Percentiles rank a stretch among this genome's conserved stretches.
Conservation (phyloP, 2,113 vertebrate species). For the Egretta garzetta region DNA sequence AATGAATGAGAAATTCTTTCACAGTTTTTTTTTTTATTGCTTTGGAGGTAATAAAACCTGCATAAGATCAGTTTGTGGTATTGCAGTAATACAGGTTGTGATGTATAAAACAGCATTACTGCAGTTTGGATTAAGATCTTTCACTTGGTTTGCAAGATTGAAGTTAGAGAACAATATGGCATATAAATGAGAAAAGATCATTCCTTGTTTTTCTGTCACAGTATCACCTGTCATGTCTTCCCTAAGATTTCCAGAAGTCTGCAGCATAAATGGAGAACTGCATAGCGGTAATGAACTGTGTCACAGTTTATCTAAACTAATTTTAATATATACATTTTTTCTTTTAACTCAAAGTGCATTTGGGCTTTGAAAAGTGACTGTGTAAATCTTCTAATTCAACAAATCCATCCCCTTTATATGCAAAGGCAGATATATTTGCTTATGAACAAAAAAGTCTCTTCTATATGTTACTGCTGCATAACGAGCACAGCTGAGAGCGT, state of each 20-base stretch:
- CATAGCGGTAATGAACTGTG: neutral
- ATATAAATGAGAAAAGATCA: neutral
- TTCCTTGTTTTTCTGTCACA: neutral
- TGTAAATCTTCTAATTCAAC: neutral
- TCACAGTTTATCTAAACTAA: neutral
- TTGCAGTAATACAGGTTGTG: neutral
- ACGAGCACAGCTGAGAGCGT: neutral
- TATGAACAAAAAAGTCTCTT: neutral
- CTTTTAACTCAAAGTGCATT: neutral
- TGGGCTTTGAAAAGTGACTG: neutral
- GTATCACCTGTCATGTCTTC: neutral
- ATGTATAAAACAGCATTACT: neutral
- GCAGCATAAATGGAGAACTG: neutral
- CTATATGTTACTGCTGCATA: neutral
- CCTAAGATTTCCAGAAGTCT: slow-evolving; percentile 9
- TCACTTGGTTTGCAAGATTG: neutral
- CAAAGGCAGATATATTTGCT: neutral
- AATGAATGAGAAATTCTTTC: neutral
- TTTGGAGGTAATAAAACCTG: neutral
- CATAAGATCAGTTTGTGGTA: neutral
- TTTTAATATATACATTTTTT: neutral
- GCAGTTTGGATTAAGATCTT: slow-evolving; percentile 14
- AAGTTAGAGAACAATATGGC: neutral
- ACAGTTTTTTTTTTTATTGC: neutral
- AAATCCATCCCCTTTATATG: neutral